Evolutionary conservation across 2,113 vertebrate genomes (phyloP).

Genomic region (Chinchilla lanigera): DNA sequence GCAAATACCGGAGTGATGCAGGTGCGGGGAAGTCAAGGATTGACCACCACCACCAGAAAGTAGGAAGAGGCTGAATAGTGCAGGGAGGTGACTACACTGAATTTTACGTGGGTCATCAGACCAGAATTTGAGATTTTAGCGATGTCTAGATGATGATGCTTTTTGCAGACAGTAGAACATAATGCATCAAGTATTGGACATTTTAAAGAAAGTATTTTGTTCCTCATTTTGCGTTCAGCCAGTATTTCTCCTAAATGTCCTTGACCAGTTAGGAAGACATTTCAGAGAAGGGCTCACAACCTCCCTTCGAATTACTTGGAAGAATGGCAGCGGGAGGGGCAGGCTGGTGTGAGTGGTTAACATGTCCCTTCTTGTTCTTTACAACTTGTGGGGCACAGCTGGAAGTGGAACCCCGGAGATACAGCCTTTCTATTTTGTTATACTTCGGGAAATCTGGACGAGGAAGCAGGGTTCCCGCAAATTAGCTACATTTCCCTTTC

Average conservation of each 20-base stretch:
- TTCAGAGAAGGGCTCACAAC: background rate
- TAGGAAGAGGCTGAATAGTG: background rate
- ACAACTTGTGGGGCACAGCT: slow-evolving; percentile 62
- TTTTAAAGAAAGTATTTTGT: slow-evolving; percentile 25
- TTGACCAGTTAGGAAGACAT: background rate
- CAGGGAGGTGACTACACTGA: background rate
- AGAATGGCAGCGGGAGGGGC: background rate
- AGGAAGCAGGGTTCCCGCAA: slow-evolving; percentile 37
- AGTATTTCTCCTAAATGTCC: slow-evolving; percentile 13
- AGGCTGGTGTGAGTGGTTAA: slow-evolving; percentile 31
- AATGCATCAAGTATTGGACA: background rate
- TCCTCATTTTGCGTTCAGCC: background rate
- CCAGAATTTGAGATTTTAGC: slow-evolving; percentile 34
- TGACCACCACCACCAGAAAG: background rate
- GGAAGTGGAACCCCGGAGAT: slow-evolving; percentile 45
- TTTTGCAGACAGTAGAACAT: background rate
- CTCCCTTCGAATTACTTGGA: slow-evolving; percentile 45
- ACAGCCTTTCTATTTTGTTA: slow-evolving; percentile 51
- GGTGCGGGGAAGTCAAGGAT: background rate
- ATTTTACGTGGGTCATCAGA: background rate
- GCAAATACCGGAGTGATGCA: background rate
- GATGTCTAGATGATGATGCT: background rate
- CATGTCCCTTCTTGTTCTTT: slow-evolving; percentile 64
- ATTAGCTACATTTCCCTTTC: slow-evolving; percentile 53
- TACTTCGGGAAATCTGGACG: slow-evolving; percentile 36